These are phyloP conservation scores for Muscicapa comitata DNA, from an alignment of 2,797 vertebrate species.

Conservation along the genomic window DNA sequence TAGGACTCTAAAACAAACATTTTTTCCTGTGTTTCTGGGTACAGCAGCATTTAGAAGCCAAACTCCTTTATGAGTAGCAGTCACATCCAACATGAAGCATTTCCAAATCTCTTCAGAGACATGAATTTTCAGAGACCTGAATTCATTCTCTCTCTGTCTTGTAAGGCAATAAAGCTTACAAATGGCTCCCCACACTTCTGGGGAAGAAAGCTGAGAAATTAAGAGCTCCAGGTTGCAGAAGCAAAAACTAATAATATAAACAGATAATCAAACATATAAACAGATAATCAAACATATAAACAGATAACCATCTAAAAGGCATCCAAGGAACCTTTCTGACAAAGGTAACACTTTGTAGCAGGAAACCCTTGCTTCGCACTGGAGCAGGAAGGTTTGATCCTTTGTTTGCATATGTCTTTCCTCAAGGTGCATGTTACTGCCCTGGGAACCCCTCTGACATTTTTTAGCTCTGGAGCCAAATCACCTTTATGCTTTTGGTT, in stretches of 20 bases:
- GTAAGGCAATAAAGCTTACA: not conserved
- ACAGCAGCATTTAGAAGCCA: not conserved
- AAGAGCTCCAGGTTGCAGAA: not conserved
- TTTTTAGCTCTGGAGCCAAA: not conserved
- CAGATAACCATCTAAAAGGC: not conserved
- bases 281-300: not conserved
- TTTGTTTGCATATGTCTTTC: not conserved
- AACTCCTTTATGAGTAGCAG: not conserved
- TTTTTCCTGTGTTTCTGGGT: constrained; percentile 1
- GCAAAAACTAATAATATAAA: not conserved
- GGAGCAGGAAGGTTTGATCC: not conserved
- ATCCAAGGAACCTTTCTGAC: not conserved
- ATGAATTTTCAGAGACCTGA: not conserved
- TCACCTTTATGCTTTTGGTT: not conserved
- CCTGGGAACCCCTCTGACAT: not conserved
- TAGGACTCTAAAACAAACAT: not conserved
- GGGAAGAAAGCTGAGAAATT: not conserved
- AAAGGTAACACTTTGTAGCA: not conserved
- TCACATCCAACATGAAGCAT: not conserved
- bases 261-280: not conserved
- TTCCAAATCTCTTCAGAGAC: not conserved
- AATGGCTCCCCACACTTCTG: not conserved
- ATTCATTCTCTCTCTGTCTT: not conserved
- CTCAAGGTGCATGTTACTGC: not conserved
- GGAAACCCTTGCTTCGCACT: not conserved